Base-by-base conservation (phyloP, 2,113 vertebrate species). In the Eptesicus fuscus region DNA sequence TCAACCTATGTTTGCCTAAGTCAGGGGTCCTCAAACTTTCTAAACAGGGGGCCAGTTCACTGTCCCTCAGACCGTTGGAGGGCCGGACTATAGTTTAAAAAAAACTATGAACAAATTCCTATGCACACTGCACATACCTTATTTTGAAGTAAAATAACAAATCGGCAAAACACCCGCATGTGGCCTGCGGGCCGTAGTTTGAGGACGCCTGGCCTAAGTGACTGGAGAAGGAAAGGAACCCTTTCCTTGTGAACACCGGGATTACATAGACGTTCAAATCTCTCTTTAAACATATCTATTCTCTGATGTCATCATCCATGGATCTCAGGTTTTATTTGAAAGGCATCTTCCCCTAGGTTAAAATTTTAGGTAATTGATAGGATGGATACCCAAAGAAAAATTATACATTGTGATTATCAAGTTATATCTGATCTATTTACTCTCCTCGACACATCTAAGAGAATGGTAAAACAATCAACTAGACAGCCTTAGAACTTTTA, bases 321-420 rank as follows among this genome's bases (percentile, higher is more conserved):
- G 18, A 73, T 44, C 56, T 47, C 12, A 32, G 42, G 23, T 37
- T 83, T 90, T 78, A 88, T n/a, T 71, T 91, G 86, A 70, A 95
- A 91, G 40, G 22, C 30, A 63, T 40, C 93, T 95, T 47, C 23
- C 40, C 6, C 8, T 16, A 84, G 35, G 44, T 91, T 65, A 51
- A 88, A 96, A 89, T 44, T 87, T 10, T 56, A 93, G 28, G 30
- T 91, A 71, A 91, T n/a, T 37, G 37, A 63, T 73, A 86, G 32
- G 65, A 87, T n/a, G 35, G 28, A 76, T 69, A 93, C 32, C 30
- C 70, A 35, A 90, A 84, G 79, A n/a, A 25, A 84, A 84, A 71
- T 94, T 78, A 51, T 18, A 70, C 16, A n/a, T 61, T 49, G 84
- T n/a, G 9, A 7, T 2, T 2, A 56, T 67, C n/a, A 47, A 49